Evolutionary conservation across 2,797 vertebrate species (phyloP).

Genomic region (Typhlichthys subterraneus): DNA sequence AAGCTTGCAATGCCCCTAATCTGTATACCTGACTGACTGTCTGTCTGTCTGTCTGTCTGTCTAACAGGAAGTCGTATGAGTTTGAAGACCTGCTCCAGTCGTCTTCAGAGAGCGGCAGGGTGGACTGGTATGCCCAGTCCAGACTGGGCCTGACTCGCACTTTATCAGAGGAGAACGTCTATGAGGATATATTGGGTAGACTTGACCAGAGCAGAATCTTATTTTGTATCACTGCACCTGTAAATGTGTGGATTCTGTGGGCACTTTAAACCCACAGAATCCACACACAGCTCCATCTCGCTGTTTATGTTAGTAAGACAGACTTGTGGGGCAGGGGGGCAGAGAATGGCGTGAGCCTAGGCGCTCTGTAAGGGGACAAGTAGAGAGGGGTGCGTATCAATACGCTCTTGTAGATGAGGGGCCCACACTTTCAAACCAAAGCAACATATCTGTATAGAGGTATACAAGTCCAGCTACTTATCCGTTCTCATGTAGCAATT

Average conservation of each 20-base stretch:
- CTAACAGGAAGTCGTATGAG: conserved; percentile 92
- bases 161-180: conserved; percentile 98
- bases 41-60: conserved; percentile 32
- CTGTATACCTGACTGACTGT: conserved; percentile 27
- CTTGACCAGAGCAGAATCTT: background rate
- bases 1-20: conserved; percentile 11
- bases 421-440: too few species aligned
- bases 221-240: too few species aligned
- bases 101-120: conserved; percentile 81
- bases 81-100: conserved; percentile 95
- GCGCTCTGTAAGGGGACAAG: too few species aligned
- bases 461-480: background rate
- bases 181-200: conserved; percentile 92
- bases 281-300: too few species aligned
- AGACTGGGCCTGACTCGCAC: conserved; percentile 91
- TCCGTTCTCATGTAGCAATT: conserved; percentile 23
- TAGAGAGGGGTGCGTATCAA: too few species aligned
- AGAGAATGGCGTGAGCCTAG: too few species aligned
- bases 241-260: too few species aligned
- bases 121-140: conserved; percentile 93
- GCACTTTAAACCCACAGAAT: too few species aligned
- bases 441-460: too few species aligned
- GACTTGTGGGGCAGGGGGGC: too few species aligned
- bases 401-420: too few species aligned
- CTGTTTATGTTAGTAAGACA: too few species aligned